Base-by-base conservation (phyloP, 2,888 invertebrate species). In the Lomographa bimaculata region DNA sequence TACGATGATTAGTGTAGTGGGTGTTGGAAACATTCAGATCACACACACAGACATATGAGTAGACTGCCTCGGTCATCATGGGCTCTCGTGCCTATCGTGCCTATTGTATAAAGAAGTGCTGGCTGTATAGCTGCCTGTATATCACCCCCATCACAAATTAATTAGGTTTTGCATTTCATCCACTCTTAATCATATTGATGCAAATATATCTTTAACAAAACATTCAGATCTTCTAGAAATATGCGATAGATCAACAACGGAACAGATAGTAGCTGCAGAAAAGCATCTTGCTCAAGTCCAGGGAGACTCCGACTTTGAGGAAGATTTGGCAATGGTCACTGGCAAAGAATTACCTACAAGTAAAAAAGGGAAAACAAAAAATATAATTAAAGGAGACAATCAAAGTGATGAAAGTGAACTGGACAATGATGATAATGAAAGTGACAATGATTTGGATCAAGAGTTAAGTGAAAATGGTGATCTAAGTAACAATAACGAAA, bases 221-320 rank as follows among this genome's bases (percentile, higher is more conserved):
- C n/a, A 29, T 37, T n/a, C 72, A 92, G 93, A 93, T 90, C 80
- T 94, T 58, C 82, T 95, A 58, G 95, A 95, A 80, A 91, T 94
- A 38, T 95, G 95, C 72, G 93, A 95, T 60, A 86, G 90, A 42
- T 90, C 93, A 34, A 92, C 92, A 43, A 89, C 93, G 57, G 90
- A 92, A 64, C 86, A 90, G 53, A 90, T 91, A 25, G 90, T 91
- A 1, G 90, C 91, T 37, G 90, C 91, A 6, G 92, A 93, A 60
- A 91, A 92, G 57, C 91, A 92, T 65, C 70, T 93, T 14, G 84
- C 91, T 19, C 90, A 92, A 67, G 89, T 90, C 2, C 91, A 90
- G 50, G 87, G 79, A 0, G 90, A 90, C 41, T 87, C 85, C 27
- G 93, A 94, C 62, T 92, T 93, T 69, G 93, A 92, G 38, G 91